Evolutionary conservation across 2,888 invertebrate genomes (phyloP), one percentile per base, ranked within the genome.

Genomic region (Colostygia pectinataria): DNA sequence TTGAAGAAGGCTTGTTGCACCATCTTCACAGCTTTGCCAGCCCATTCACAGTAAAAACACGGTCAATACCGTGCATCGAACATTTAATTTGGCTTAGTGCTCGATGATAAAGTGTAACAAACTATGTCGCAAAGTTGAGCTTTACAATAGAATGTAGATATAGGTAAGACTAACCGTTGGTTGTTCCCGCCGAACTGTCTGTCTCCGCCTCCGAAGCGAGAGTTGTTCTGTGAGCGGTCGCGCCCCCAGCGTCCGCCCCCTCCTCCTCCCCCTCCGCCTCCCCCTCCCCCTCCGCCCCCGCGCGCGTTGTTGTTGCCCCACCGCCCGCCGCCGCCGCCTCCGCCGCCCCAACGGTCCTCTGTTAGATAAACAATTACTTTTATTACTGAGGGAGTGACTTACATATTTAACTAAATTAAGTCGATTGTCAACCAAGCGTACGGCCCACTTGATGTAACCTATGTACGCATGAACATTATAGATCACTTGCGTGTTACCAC

Each of bases 311-410:
- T 71, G 1, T 81, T 77, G 47, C 81, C 74, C 10, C 69, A 65
- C 15, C 78, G 72, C 3, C 79, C 71, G 24, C 75, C 79, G 10
- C 80, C 73, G 39, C 80, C 74, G 7, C 72, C 70, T 2, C 80
- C 71, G 1, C 81, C 66, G 27, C 72, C 77, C 55, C 87, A 85
- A 0, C 86, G 70, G 10, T 83, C 84, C 33, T 80, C 83, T 81
- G 66, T 5, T 0, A 23, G n/a, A 5, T 18, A 18, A 39, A 45
- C 33, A 15, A 43, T 41, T 3, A 18, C 25, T 15, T 4, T 31
- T 7, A 10, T 28, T 12, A n/a, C n/a, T n/a, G n/a, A n/a, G n/a
- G n/a, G n/a, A n/a, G n/a, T n/a, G n/a, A n/a, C n/a, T n/a, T n/a
- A n/a, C n/a, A n/a, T n/a, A n/a, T n/a, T n/a, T n/a, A n/a, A n/a